phyloP scores from a whole-genome alignment of 2,113 vertebrate species.

The Noctilio leporinus region DNA sequence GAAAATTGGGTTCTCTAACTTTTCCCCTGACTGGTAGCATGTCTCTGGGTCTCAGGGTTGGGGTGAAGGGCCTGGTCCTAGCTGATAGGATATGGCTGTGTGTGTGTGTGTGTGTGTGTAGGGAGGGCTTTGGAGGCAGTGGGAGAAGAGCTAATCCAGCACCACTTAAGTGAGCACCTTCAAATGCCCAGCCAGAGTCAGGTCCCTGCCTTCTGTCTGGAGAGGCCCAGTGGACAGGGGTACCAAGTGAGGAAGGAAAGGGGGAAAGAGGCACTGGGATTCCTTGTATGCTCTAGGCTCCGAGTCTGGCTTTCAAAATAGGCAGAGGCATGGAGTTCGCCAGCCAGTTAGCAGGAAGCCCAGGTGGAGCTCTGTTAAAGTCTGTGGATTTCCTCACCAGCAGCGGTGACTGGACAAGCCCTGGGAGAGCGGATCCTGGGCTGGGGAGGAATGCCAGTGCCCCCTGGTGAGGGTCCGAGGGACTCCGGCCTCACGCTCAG shows the following conservation, averaged over 20 bases:
- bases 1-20: neutral
- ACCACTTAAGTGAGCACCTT: neutral
- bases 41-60: neutral
- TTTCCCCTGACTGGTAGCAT: neutral
- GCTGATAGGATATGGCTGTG: neutral
- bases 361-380: neutral
- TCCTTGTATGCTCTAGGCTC: neutral
- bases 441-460: neutral
- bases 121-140: neutral
- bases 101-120: no score
- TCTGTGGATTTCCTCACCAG: neutral
- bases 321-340: neutral
- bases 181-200: neutral
- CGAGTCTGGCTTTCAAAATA: neutral
- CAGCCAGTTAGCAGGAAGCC: neutral
- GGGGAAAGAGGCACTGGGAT: neutral
- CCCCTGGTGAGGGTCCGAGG: rapidly evolving
- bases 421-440: no score
- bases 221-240: neutral
- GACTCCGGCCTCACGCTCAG: neutral
- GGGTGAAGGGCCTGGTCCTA: neutral
- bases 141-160: neutral
- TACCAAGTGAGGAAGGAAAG: neutral
- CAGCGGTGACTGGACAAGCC: neutral
- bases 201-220: neutral